Conservation (phyloP, 2,113 vertebrate genomes). For the Pseudorasbora parva region DNA sequence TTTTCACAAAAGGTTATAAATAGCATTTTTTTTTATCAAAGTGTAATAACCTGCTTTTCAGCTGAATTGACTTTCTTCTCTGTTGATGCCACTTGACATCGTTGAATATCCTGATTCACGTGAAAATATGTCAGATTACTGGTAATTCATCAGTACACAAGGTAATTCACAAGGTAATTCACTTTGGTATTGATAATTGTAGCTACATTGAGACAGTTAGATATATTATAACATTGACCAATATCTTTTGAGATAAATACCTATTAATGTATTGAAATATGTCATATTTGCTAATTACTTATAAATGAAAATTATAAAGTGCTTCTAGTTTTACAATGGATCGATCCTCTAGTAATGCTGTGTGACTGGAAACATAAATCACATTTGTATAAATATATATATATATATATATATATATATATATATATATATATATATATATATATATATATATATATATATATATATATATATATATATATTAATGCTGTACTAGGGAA, state of each 20-base stretch:
- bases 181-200: background rate
- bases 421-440: no score
- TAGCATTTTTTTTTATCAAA: no score
- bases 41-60: no score
- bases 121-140: background rate
- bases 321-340: background rate
- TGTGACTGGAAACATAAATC: background rate
- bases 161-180: no score
- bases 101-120: background rate
- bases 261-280: background rate
- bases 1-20: no score
- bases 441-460: no score
- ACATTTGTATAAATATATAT: no score
- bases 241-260: background rate
- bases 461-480: no score
- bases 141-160: no score
- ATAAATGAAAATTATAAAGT: background rate
- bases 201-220: background rate
- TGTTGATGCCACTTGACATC: background rate
- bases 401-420: no score
- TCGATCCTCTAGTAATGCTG: no score
- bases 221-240: background rate
- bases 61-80: background rate
- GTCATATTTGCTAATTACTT: background rate
- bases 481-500: background rate